These are phyloP conservation scores for Holcopasites calliopsidis DNA, from an alignment of 1,140 invertebrate species.

Conservation along the genomic window DNA sequence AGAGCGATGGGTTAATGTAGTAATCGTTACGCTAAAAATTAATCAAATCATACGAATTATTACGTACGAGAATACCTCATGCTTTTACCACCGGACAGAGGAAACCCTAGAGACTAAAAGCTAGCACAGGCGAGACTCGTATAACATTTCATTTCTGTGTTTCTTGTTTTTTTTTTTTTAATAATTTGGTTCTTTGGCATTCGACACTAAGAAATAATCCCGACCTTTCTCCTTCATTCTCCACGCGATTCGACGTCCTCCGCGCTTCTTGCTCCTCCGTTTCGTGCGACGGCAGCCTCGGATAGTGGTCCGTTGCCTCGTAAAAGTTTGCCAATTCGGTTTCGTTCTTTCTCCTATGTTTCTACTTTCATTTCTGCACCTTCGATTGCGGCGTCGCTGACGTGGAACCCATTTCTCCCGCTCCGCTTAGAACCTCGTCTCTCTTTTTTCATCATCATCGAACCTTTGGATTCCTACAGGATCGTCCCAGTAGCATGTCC, in stretches of 20 bases:
- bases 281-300: too few species aligned
- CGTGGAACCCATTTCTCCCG: not conserved
- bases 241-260: conserved; percentile 6
- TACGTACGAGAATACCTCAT: conserved; percentile 79
- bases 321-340: too few species aligned
- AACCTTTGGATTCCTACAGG: too few species aligned
- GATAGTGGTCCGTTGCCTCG: too few species aligned
- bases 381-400: conserved; percentile 2
- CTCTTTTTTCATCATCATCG: conserved; percentile 27
- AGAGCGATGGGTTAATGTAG: conserved; percentile 72
- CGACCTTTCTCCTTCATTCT: conserved; percentile 41
- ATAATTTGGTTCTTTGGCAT: conserved; percentile 37
- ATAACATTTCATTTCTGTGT: conserved; percentile 17
- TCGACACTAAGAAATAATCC: conserved; percentile 44
- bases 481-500: too few species aligned
- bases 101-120: conserved; percentile 77
- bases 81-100: conserved; percentile 78
- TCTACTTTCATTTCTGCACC: too few species aligned
- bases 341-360: not conserved
- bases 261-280: not conserved
- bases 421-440: conserved; percentile 10
- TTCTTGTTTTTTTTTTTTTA: conserved; percentile 28
- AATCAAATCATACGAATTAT: conserved; percentile 77
- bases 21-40: conserved; percentile 73
- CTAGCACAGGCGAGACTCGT: conserved; percentile 70